These are phyloP conservation scores for Tenebrosternarchus preto DNA, from an alignment of 2,113 vertebrate genomes.

Conservation along the genomic window DNA sequence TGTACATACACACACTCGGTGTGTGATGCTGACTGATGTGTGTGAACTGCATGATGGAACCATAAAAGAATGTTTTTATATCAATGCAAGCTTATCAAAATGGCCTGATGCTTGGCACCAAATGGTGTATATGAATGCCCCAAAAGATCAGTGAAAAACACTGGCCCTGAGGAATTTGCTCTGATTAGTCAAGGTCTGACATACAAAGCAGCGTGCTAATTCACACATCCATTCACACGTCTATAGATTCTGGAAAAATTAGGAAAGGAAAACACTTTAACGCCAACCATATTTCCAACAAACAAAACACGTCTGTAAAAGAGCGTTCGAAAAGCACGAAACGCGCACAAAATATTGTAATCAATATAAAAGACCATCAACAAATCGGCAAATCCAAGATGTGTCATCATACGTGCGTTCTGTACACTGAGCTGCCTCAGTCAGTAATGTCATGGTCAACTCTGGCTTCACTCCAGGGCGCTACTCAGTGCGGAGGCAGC, in stretches of 20 bases:
- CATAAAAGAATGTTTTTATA: conserved; percentile 39
- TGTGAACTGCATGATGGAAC: conserved; percentile 48
- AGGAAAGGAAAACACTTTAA: too few species aligned
- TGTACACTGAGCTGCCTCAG: background rate
- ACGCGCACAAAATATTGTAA: background rate
- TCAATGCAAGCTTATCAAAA: conserved; percentile 31
- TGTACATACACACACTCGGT: conserved; percentile 57
- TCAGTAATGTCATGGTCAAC: conserved; percentile 1
- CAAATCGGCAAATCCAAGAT: conserved; percentile 11
- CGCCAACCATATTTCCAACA: too few species aligned
- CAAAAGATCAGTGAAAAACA: background rate
- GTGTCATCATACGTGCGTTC: background rate
- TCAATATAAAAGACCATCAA: background rate
- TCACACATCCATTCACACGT: background rate
- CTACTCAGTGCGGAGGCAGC: conserved; percentile 16
- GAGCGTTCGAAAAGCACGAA: too few species aligned
- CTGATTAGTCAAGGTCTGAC: background rate
- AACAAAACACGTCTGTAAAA: too few species aligned
- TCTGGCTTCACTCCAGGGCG: background rate
- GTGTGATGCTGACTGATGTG: conserved; percentile 53
- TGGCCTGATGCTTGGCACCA: background rate
- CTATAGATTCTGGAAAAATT: background rate
- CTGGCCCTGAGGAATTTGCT: background rate
- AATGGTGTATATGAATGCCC: conserved; percentile 16
- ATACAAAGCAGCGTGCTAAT: background rate